Evolutionary conservation across 2,888 invertebrate species (phyloP), one percentile per base, ranked within the genome.

Genomic region (Geotrupes spiniger): DNA sequence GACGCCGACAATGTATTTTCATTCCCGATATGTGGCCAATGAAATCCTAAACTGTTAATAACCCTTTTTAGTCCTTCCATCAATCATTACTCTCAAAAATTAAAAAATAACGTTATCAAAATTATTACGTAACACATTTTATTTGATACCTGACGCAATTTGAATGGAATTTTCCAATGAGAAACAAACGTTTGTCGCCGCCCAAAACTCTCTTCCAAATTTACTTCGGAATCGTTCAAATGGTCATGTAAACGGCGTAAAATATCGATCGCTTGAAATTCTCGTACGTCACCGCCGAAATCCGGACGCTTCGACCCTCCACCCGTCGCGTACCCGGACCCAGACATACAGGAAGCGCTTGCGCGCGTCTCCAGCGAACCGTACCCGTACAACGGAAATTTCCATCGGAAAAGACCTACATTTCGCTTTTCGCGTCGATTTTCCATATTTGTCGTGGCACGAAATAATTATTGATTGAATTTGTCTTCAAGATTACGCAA

Each of bases 281-380:
- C 21, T 49, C 53, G 55, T 40, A 43, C 40, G 47, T 17, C 36
- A 41, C 49, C 58, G 53, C 49, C 46, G 33, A 43, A 55, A 54
- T 57, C 55, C 57, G 56, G 57, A 49, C 29, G 39, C 50, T 46
- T 49, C 21, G 21, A n/a, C 21, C 21, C 21, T 21, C 6, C 21
- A 4, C 21, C 51, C 58, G 58, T 21, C 21, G 15, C 55, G 56
- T 52, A 61, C 66, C 66, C 66, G 65, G 68, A 68, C 66, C 68
- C 66, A 64, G 66, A 66, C 68, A 61, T 61, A 42, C 38, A 27
- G 50, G 31, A 51, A 51, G 62, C 56, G 60, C 63, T 64, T 64
- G 65, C 64, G 64, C 62, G 54, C 33, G 55, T 57, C 53, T 21
- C 31, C 14, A 11, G 37, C 31, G 8, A 21, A 4, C 21, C 21